Base-by-base conservation (phyloP, 2,888 invertebrate genomes). In the Bhutanitis thaidina region DNA sequence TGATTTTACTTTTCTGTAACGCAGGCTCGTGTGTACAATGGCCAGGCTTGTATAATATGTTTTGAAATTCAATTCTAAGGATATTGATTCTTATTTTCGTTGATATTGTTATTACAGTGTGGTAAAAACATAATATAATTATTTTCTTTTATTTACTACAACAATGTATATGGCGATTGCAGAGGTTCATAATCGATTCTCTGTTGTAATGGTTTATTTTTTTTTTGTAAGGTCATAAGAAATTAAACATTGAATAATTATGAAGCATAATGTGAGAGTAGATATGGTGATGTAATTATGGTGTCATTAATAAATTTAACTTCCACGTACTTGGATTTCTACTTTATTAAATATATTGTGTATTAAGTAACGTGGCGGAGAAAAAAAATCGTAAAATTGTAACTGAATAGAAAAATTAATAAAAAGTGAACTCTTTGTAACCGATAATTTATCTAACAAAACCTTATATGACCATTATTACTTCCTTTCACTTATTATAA, bases 361-460 rank as follows among this genome's bases (percentile, higher is more conserved):
- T 27, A 82, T 79, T 71, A 77, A 79, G 75, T 74, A 71, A 77
- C 67, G 83, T 86, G 84, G 80, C 82, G 77, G 77, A 77, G 69
- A 75, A 87, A 83, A 85, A 82, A 89, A 87, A 87, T 81, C 78
- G 88, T 80, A 87, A 89, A 89, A 89, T 80, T 88, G 87, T 88
- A 86, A 87, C 79, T 72, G 74, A 80, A 77, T 84, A 85, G 84
- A 86, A 88, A 81, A 86, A 81, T 74, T 68, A 88, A 87, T 83
- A 86, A 88, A 88, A 87, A 83, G 77, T 81, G 81, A 83, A 80
- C 80, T 86, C 82, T 88, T 89, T 87, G 80, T 87, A 87, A 83
- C 63, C 67, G 66, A 71, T 80, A 65, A 75, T 85, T 86, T 87
- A 61, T 76, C 44, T 50, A n/a, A 34, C 30, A 39, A 7, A 34